Percentiles rank a stretch among this genome's conserved stretches.
Conservation (phyloP, 2,797 vertebrate species). For the Ispidina lecontei region DNA sequence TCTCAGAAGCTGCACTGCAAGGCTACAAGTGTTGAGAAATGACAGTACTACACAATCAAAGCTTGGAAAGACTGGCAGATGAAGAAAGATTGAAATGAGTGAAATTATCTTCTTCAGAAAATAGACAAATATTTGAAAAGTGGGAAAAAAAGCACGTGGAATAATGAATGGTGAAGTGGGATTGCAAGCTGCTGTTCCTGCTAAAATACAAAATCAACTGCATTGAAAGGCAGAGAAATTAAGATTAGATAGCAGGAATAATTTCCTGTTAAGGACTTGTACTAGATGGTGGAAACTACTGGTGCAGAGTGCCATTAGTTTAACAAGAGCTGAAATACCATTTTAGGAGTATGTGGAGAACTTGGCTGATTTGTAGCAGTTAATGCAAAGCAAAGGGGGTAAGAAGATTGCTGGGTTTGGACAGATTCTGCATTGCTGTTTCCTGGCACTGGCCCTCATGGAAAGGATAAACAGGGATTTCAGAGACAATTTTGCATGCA, state of each 20-base stretch:
- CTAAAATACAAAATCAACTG: not conserved
- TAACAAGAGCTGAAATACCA: not conserved
- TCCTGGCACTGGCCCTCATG: not conserved
- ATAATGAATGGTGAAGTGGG: not conserved
- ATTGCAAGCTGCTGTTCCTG: not conserved
- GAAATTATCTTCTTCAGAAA: not conserved
- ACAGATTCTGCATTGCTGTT: not conserved
- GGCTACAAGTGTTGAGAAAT: not conserved
- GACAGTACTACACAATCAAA: not conserved
- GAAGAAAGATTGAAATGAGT: not conserved
- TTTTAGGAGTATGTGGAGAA: not conserved
- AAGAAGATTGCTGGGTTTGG: not conserved
- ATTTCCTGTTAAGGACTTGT: not conserved
- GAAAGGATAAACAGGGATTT: not conserved
- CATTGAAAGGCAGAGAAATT: not conserved
- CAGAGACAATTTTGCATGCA: not conserved
- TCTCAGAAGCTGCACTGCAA: not conserved
- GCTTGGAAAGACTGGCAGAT: not conserved
- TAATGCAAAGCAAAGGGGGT: not conserved
- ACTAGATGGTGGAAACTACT: not conserved
- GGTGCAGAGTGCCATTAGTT: not conserved
- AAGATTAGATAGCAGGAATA: not conserved
- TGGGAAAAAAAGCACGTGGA: not conserved
- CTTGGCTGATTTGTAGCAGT: not conserved
- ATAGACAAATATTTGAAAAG: not conserved